A percentile compares a stretch with the other conserved stretches of the same genome.
These are phyloP conservation scores for Cricetomys ansorgei DNA, from an alignment of 2,113 vertebrate species.

Conservation along the genomic window DNA sequence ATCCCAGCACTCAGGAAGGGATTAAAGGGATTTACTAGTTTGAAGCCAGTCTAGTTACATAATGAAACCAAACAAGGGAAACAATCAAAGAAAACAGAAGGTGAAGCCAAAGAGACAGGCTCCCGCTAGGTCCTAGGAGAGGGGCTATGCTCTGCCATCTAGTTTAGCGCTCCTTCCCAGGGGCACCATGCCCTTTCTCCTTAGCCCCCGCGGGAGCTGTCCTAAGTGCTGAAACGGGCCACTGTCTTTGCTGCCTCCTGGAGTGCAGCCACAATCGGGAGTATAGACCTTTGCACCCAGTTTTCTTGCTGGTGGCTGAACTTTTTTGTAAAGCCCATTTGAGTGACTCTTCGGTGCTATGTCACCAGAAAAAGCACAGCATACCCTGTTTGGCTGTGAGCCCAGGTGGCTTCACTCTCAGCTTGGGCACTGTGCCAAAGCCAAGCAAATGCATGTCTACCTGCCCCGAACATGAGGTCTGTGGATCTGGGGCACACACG, in stretches of 20 bases:
- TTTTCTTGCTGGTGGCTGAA: background rate
- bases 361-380: background rate
- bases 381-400: background rate
- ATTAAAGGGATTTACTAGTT: background rate
- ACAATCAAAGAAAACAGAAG: background rate
- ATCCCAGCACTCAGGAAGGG: background rate
- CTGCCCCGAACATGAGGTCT: background rate
- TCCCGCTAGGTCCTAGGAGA: background rate
- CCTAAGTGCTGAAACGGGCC: background rate
- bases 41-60: background rate
- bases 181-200: accelerated
- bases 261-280: background rate
- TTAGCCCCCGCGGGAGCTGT: background rate
- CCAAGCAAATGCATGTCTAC: background rate
- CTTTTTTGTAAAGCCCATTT: background rate
- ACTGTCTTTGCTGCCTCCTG: background rate
- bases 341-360: background rate
- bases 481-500: background rate
- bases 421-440: background rate
- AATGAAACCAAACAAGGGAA: background rate
- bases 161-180: background rate
- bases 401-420: background rate
- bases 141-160: background rate
- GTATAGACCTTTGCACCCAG: background rate
- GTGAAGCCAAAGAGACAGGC: background rate